These are phyloP conservation scores for Physocephala rufipes DNA, from an alignment of 2,888 invertebrate genomes.

Conservation along the genomic window DNA sequence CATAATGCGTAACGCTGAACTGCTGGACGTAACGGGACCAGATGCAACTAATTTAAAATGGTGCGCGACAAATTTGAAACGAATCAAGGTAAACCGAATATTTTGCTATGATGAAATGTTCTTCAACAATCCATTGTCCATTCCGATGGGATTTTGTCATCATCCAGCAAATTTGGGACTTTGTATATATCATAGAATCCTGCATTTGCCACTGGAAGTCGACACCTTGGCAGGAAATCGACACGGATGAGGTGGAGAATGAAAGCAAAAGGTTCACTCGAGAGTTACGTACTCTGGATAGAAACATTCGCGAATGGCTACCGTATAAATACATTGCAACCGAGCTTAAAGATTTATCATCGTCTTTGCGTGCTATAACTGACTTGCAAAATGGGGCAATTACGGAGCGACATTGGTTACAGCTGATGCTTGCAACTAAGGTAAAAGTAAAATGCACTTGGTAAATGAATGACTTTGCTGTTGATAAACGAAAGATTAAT, in stretches of 20 bases:
- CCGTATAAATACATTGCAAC: conserved; percentile 82
- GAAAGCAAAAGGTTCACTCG: conserved; percentile 94
- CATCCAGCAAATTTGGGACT: conserved; percentile 86
- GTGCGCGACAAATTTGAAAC: conserved; percentile 80
- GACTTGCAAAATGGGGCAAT: conserved; percentile 96
- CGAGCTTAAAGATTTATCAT: conserved; percentile 90
- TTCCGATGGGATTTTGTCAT: neutral
- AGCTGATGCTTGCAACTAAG: conserved; percentile 93
- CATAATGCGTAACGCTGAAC: conserved; percentile 77
- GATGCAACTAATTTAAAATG: conserved; percentile 82
- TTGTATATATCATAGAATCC: conserved; percentile 82
- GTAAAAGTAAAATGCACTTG: conserved; percentile 67
- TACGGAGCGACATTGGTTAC: conserved; percentile 93
- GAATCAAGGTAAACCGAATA: conserved; percentile 73
- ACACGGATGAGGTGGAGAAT: conserved; percentile 94
- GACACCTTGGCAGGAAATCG: conserved; percentile 92
- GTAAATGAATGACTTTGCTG: no score
- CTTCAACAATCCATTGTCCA: neutral
- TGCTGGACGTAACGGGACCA: conserved; percentile 87
- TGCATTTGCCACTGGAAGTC: conserved; percentile 93
- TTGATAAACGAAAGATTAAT: no score
- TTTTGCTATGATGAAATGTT: no score
- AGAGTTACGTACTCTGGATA: conserved; percentile 83
- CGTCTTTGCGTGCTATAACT: conserved; percentile 90
- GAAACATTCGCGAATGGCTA: conserved; percentile 83